These are phyloP conservation scores for Pollachius pollachius DNA, from an alignment of 2,113 vertebrate genomes.

Conservation along the genomic window DNA sequence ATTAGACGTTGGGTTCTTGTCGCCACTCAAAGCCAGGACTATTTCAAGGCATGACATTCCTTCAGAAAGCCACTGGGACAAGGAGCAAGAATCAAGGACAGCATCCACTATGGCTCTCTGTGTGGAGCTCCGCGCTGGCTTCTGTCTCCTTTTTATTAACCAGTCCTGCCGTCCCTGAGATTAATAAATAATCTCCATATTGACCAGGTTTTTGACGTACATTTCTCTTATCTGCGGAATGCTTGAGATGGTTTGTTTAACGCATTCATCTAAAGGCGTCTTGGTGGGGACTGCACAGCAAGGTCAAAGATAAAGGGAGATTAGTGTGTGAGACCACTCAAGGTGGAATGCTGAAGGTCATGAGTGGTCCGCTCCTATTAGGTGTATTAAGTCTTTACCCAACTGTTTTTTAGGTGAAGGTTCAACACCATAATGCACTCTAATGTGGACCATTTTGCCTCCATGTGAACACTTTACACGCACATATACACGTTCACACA, in stretches of 20 bases:
- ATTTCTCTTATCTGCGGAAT: constrained; percentile 61
- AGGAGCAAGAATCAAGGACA: constrained; percentile 27
- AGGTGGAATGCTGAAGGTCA: constrained; percentile 37
- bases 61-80: constrained; percentile 14
- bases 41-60: constrained; percentile 53
- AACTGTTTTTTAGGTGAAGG: too few relatives aligned
- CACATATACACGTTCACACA: too few relatives aligned
- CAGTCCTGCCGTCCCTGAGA: too few relatives aligned
- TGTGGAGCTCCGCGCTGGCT: background rate
- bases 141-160: constrained; percentile 14
- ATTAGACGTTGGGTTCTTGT: constrained; percentile 50
- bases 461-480: background rate
- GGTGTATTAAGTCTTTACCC: background rate
- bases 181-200: constrained; percentile 59
- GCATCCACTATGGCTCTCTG: constrained; percentile 46
- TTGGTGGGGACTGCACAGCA: constrained; percentile 35
- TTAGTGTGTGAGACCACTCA: background rate
- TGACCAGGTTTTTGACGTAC: constrained; percentile 39
- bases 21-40: constrained; percentile 57
- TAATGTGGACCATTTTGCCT: background rate
- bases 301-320: constrained; percentile 27
- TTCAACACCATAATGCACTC: too few relatives aligned
- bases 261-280: constrained; percentile 39
- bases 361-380: constrained; percentile 19
- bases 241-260: constrained; percentile 55